These are phyloP conservation scores for Torymus tubicola DNA, from an alignment of 2,888 invertebrate species.

Conservation along the genomic window DNA sequence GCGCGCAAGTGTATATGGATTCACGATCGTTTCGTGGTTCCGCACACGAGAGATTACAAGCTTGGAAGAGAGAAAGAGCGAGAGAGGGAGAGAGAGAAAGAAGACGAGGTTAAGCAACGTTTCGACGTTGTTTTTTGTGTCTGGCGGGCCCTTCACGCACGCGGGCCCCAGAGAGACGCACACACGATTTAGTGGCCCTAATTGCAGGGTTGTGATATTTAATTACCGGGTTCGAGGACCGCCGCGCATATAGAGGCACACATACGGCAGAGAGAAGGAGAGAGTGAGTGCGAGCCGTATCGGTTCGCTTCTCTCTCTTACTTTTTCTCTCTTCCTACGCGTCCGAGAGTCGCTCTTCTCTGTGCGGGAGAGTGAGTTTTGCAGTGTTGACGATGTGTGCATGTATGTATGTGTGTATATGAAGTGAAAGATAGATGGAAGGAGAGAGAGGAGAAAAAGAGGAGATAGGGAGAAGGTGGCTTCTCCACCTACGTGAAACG, in stretches of 20 bases:
- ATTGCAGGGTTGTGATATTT: conserved; percentile 90
- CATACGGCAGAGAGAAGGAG: conserved; percentile 33
- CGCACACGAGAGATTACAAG: conserved; percentile 48
- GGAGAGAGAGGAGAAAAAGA: conserved; percentile 7
- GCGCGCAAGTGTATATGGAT: not conserved
- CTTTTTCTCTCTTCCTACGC: conserved; percentile 61
- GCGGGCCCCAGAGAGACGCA: conserved; percentile 74
- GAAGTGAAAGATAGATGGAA: not conserved
- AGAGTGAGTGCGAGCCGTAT: too few relatives aligned
- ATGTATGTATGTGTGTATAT: not conserved
- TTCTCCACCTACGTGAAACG: conserved; percentile 45
- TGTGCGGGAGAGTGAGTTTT: conserved; percentile 40
- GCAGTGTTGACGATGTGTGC: not conserved
- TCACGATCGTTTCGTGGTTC: conserved; percentile 23
- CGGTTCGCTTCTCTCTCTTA: conserved; percentile 61
- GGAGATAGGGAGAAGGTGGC: not conserved
- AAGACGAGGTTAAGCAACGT: conserved; percentile 71
- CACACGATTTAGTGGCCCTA: conserved; percentile 89
- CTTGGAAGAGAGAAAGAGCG: conserved; percentile 46
- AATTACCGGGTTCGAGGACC: conserved; percentile 84
- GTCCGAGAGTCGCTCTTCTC: conserved; percentile 46
- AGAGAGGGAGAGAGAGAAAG: conserved; percentile 55
- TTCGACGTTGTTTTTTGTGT: conserved; percentile 76
- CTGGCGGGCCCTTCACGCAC: conserved; percentile 75
- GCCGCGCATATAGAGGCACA: conserved; percentile 63